Conservation (phyloP, 2,113 vertebrate species). For the Salvelinus alpinus region DNA sequence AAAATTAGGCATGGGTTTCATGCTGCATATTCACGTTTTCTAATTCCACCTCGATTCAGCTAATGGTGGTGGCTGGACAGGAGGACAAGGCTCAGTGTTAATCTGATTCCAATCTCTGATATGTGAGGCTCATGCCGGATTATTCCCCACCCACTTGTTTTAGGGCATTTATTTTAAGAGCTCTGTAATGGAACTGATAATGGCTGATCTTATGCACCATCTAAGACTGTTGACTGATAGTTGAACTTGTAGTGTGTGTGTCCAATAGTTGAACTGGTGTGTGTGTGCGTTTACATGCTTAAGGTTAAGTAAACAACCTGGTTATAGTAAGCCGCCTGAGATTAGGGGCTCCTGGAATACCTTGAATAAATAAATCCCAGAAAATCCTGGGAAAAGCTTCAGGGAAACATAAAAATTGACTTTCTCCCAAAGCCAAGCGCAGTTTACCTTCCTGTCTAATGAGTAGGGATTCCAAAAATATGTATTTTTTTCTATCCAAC, state of each 20-base stretch:
- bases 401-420: background rate
- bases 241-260: no score
- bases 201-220: background rate
- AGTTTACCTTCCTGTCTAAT: constrained; percentile 47
- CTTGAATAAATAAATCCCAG: constrained; percentile 40
- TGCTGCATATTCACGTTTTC: background rate
- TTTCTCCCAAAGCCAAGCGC: constrained; percentile 14
- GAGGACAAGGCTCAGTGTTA: background rate
- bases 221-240: no score
- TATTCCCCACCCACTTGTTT: background rate
- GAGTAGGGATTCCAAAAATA: constrained; percentile 31
- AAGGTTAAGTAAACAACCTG: constrained; percentile 51
- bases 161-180: no score
- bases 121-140: constrained; percentile 8
- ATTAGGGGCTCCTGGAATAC: constrained; percentile 51
- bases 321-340: constrained; percentile 27
- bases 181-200: constrained; percentile 1
- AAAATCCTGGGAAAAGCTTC: constrained; percentile 21
- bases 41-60: background rate
- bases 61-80: background rate
- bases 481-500: background rate
- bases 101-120: constrained; percentile 21
- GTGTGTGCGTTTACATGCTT: constrained; percentile 32
- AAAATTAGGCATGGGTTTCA: background rate
- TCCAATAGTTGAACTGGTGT: background rate